Conservation (phyloP, 2,113 vertebrate genomes). For the Rhadina sibilatrix region DNA sequence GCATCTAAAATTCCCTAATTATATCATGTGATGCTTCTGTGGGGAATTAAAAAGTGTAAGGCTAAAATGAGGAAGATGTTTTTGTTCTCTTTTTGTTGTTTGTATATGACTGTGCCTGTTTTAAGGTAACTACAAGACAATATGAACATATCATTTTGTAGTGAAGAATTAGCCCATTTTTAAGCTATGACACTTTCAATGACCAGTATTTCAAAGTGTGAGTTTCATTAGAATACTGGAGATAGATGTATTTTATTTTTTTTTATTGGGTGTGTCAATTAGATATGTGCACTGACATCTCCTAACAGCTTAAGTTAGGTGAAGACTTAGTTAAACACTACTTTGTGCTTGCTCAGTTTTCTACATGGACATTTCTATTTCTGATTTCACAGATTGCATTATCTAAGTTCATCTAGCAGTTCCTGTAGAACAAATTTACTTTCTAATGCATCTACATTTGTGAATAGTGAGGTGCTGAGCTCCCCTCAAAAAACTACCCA, state of each 20-base stretch:
- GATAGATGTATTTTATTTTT: not conserved
- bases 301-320: not conserved
- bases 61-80: not conserved
- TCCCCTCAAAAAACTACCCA: not conserved
- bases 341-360: not conserved
- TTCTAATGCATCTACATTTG: not conserved
- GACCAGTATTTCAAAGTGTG: not conserved
- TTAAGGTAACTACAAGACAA: not conserved
- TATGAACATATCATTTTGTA: not conserved
- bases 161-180: not conserved
- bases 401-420: not conserved
- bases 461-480: not conserved
- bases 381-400: not conserved
- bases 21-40: conserved; percentile 14
- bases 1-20: conserved; percentile 45
- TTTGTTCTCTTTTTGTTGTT: not conserved
- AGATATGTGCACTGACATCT: not conserved
- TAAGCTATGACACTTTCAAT: not conserved
- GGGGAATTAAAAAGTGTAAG: not conserved
- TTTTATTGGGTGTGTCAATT: not conserved
- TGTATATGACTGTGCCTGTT: not conserved
- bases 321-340: not conserved
- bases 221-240: not conserved
- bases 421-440: not conserved
- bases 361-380: not conserved